Conservation (phyloP, 2,888 invertebrate genomes). For the Desoria tigrina region DNA sequence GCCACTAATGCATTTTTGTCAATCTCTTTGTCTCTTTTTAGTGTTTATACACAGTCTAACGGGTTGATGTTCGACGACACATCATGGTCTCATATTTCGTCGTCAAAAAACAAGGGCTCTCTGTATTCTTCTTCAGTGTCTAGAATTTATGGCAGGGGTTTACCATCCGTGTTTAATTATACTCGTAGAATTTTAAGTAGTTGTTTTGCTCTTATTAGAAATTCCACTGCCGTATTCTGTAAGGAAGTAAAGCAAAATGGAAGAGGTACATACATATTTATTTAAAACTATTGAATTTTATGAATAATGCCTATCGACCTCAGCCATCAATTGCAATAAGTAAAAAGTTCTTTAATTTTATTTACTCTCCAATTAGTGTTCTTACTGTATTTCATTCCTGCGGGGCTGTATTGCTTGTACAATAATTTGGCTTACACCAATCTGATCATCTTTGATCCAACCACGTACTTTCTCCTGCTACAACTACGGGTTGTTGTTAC, state of each 20-base stretch:
- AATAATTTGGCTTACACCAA: constrained; percentile 92
- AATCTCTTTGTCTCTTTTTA: constrained; percentile 20
- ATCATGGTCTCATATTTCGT: constrained; percentile 7
- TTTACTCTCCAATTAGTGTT: constrained; percentile 68
- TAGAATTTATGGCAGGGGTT: constrained; percentile 7
- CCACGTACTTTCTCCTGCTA: constrained; percentile 85
- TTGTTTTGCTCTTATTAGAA: constrained; percentile 62
- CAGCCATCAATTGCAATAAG: too few species aligned
- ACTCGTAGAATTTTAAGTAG: not conserved
- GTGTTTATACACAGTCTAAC: constrained; percentile 35
- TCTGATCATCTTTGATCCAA: constrained; percentile 87
- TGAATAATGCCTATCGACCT: too few species aligned
- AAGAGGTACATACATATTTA: constrained; percentile 54
- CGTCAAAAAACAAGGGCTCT: constrained; percentile 5
- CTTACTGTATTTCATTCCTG: constrained; percentile 83
- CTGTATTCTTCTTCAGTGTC: not conserved
- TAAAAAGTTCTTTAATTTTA: too few species aligned
- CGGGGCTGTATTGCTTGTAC: constrained; percentile 87
- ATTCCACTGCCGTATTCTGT: constrained; percentile 62
- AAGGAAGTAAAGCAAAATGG: constrained; percentile 64
- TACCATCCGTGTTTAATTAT: constrained; percentile 6
- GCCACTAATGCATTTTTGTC: too few species aligned
- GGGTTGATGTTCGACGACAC: constrained; percentile 3
- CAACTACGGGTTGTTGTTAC: constrained; percentile 91
- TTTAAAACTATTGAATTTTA: too few species aligned